A percentile compares a stretch with the other conserved stretches of the same genome.
Conservation (phyloP, 2,113 vertebrate species). For the Panthera tigris region DNA sequence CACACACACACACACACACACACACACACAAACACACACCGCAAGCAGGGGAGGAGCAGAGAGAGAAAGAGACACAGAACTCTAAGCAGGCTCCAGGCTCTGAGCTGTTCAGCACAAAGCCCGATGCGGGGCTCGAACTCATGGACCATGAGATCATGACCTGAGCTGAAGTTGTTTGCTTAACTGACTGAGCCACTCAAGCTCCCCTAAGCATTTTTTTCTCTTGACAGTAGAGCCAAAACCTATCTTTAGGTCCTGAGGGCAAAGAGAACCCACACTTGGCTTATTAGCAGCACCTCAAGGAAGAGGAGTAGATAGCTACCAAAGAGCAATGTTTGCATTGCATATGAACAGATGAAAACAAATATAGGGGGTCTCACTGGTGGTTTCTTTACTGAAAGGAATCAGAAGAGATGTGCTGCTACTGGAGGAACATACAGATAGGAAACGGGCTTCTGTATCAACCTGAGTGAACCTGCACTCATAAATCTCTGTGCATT, state of each 20-base stretch:
- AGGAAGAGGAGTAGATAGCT: not conserved
- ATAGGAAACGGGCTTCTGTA: not conserved
- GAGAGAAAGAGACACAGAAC: too few species aligned
- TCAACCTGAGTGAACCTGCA: not conserved
- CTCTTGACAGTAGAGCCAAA: not conserved
- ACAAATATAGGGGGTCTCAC: not conserved
- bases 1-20: too few species aligned
- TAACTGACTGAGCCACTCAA: too few species aligned
- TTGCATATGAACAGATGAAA: not conserved
- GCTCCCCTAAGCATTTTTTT: too few species aligned
- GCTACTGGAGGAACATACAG: too few species aligned
- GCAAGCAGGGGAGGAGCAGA: too few species aligned
- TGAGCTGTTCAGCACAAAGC: too few species aligned
- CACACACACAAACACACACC: too few species aligned
- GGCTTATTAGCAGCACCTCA: not conserved
- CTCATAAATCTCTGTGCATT: rapidly evolving
- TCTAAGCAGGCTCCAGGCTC: too few species aligned
- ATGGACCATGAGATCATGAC: too few species aligned
- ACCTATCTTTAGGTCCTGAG: not conserved
- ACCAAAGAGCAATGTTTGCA: rapidly evolving
- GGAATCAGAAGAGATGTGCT: not conserved
- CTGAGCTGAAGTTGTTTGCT: too few species aligned
- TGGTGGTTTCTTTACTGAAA: not conserved
- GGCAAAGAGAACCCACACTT: not conserved
- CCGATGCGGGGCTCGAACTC: too few species aligned